These are phyloP conservation scores for Notarius quadriscutis DNA, from an alignment of 2,113 vertebrate genomes.

Conservation along the genomic window DNA sequence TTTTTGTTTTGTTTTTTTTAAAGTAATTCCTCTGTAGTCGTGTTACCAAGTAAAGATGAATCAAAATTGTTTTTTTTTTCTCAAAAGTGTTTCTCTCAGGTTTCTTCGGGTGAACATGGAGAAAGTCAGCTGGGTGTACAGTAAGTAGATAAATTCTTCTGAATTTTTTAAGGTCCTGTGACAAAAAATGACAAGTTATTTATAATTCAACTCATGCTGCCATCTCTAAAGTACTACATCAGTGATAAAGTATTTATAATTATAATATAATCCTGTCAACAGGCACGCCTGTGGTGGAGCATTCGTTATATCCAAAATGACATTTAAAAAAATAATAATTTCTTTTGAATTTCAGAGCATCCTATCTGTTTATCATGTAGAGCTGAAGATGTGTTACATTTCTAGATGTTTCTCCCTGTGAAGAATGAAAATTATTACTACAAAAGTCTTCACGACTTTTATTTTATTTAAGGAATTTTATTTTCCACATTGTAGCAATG, in stretches of 20 bases:
- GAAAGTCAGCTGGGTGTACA: background rate
- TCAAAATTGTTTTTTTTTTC: background rate
- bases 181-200: background rate
- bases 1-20: background rate
- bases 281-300: background rate
- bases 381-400: background rate
- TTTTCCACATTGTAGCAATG: too few species aligned
- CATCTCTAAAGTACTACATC: background rate
- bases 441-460: background rate
- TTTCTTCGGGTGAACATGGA: background rate
- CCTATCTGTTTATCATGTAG: background rate
- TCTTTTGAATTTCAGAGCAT: background rate
- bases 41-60: background rate
- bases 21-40: background rate
- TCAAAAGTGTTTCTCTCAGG: background rate
- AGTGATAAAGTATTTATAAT: background rate
- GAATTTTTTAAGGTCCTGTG: background rate
- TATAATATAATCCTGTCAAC: background rate
- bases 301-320: background rate
- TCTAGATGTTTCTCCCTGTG: too few species aligned
- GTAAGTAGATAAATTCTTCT: background rate
- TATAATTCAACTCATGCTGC: background rate
- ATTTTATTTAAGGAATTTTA: too few species aligned
- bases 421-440: background rate
- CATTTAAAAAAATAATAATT: background rate